Conservation (phyloP, 2,113 vertebrate species). For the Prolemur simus region DNA sequence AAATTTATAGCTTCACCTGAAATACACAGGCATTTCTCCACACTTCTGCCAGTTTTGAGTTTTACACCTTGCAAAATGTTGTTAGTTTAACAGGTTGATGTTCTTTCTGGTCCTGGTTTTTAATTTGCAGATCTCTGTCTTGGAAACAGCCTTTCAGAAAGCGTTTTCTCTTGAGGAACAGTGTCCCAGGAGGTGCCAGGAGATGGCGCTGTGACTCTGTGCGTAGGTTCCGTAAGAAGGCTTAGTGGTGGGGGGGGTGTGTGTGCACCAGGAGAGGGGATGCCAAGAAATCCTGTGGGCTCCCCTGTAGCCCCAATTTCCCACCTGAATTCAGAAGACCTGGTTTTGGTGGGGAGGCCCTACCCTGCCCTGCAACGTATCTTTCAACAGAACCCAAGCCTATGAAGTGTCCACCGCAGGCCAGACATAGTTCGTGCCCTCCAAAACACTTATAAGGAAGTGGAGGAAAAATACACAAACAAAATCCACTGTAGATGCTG, state of each 20-base stretch:
- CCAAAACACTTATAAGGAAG: neutral
- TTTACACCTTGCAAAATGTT: neutral
- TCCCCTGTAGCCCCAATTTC: neutral
- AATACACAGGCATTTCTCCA: neutral
- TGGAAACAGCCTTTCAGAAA: neutral
- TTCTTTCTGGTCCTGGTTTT: neutral
- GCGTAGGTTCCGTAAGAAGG: neutral
- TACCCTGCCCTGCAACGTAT: neutral
- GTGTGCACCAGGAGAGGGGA: neutral
- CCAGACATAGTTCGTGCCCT: neutral
- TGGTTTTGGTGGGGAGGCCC: neutral
- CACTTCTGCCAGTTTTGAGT: neutral
- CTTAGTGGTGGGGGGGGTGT: fast-evolving
- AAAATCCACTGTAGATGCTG: neutral
- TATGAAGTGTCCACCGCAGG: neutral
- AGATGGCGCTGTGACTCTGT: constrained; percentile 71
- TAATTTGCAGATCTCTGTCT: neutral
- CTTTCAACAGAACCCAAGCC: neutral
- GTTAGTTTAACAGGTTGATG: neutral
- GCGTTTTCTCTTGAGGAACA: neutral
- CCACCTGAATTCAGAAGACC: neutral
- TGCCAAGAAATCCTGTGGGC: neutral
- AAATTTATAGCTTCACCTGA: neutral
- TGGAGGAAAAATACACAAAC: neutral
- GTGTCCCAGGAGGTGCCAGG: constrained; percentile 24